Evolutionary conservation across 2,797 vertebrate species (phyloP).

Genomic region (Allobates femoralis): DNA sequence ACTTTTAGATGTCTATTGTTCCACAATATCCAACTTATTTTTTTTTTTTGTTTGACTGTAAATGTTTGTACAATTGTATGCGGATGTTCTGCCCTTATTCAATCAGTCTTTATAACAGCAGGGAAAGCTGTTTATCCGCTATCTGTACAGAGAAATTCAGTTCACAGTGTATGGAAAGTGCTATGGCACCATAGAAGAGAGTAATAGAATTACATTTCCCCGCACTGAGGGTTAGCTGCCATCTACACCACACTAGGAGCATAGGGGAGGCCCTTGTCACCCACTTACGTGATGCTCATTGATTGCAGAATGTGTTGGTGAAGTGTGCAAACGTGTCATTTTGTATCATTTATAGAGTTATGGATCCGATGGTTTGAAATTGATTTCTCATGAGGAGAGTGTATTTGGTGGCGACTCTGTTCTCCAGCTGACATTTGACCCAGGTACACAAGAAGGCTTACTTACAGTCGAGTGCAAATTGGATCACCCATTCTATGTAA

Average conservation of each 20-base stretch:
- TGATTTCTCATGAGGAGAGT: conserved; percentile 93
- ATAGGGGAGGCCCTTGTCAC: not conserved
- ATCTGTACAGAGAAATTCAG: no score
- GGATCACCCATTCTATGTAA: conserved; percentile 97
- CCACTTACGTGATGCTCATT: not conserved
- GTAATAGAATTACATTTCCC: no score
- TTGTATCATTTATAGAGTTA: conserved; percentile 78
- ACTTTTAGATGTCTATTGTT: not conserved
- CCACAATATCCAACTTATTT: rapidly evolving
- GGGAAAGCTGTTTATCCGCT: no score
- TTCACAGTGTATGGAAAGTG: no score
- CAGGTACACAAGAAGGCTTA: conserved; percentile 87
- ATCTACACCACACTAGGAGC: not conserved
- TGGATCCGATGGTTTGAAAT: conserved; percentile 90
- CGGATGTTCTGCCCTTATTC: not conserved
- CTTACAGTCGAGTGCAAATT: conserved; percentile 93
- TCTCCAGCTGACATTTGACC: conserved; percentile 96
- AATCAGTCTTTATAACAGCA: not conserved
- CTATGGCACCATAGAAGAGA: no score
- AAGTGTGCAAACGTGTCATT: not conserved
- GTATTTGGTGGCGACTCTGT: conserved; percentile 92
- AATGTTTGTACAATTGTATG: not conserved
- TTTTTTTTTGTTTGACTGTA: not conserved
- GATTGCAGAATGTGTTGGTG: no score
- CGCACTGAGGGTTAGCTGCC: not conserved